Percentiles rank a stretch among this genome's conserved stretches.
phyloP scores from a whole-genome alignment of 1,140 invertebrate species.

The Brachionus plicatilis region DNA sequence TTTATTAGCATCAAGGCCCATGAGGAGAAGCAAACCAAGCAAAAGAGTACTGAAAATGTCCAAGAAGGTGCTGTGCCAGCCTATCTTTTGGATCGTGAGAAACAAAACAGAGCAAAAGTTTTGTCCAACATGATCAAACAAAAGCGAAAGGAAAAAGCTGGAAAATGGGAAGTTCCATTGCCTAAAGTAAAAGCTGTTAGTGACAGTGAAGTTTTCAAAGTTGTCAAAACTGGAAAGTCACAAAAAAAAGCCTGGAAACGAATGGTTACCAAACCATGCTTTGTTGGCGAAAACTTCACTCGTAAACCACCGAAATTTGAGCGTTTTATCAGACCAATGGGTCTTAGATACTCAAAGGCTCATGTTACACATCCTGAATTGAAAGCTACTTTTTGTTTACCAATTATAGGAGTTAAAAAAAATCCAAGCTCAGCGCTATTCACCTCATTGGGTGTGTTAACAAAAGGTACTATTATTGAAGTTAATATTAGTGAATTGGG shows the following conservation, averaged over 20 bases:
- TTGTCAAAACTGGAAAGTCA: constrained; percentile 85
- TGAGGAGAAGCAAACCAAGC: constrained; percentile 66
- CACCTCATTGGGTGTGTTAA: constrained; percentile 93
- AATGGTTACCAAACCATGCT: constrained; percentile 92
- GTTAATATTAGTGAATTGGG: constrained; percentile 94
- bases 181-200: constrained; percentile 94
- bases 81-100: constrained; percentile 90
- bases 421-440: constrained; percentile 97
- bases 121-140: constrained; percentile 99
- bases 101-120: constrained; percentile 86
- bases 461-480: constrained; percentile 66
- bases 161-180: constrained; percentile 99
- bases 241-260: constrained; percentile 94
- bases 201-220: constrained; percentile 96
- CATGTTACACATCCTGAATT: constrained; percentile 98
- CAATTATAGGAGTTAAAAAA: constrained; percentile 98
- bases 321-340: constrained; percentile 95
- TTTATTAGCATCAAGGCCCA: constrained; percentile 56
- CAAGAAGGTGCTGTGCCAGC: constrained; percentile 83
- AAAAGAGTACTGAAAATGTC: constrained; percentile 67
- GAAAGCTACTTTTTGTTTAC: constrained; percentile 95
- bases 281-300: constrained; percentile 95
- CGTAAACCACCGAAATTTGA: constrained; percentile 99
- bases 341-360: constrained; percentile 65
- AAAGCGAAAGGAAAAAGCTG: constrained; percentile 98